phyloP scores from a whole-genome alignment of 2,888 invertebrate genomes.

The Erebia aethiops region DNA sequence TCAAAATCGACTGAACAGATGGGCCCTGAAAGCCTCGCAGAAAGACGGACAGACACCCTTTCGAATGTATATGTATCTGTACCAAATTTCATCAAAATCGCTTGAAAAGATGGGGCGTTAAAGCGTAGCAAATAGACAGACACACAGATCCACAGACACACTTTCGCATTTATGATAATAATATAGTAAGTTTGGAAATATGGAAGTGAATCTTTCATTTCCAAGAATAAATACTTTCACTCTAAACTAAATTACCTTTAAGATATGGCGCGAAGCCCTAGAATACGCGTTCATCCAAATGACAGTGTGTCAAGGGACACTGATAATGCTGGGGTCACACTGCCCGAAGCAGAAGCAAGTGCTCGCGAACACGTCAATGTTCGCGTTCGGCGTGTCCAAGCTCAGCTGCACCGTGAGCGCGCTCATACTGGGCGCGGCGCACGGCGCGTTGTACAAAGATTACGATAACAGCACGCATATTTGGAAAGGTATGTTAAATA shows the following conservation, averaged over 20 bases:
- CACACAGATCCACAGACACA: too few relatives aligned
- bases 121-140: too few relatives aligned
- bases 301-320: constrained; percentile 66
- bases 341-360: constrained; percentile 61
- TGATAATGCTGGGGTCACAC: constrained; percentile 69
- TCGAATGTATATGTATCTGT: too few relatives aligned
- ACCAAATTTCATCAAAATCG: too few relatives aligned
- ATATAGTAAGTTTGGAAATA: too few relatives aligned
- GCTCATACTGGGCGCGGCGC: constrained; percentile 62
- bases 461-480: constrained; percentile 63
- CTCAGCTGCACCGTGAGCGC: constrained; percentile 55
- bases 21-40: too few relatives aligned
- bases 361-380: constrained; percentile 57
- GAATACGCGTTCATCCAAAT: constrained; percentile 71
- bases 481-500: constrained; percentile 51
- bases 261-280: constrained; percentile 75
- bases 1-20: too few relatives aligned
- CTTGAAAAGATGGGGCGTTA: too few relatives aligned
- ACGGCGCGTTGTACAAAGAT: constrained; percentile 63
- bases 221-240: neutral
- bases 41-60: too few relatives aligned
- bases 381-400: constrained; percentile 62
- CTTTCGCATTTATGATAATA: too few relatives aligned
- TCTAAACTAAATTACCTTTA: too few relatives aligned
- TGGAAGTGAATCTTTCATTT: too few relatives aligned